These are phyloP conservation scores for Parnassius glacialis DNA, from an alignment of 2,888 invertebrate species.

Conservation along the genomic window DNA sequence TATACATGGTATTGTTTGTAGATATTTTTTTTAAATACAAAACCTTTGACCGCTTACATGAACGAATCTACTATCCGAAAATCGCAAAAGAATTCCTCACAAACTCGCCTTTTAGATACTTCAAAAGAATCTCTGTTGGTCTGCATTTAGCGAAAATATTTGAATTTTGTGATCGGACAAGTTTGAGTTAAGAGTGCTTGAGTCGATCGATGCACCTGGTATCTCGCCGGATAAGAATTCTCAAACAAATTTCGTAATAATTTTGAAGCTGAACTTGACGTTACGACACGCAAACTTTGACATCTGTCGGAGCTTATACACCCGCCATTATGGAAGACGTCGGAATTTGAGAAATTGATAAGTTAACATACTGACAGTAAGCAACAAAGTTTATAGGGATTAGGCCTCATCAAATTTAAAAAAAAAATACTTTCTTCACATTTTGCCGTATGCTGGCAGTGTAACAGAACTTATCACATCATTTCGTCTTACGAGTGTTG, in stretches of 20 bases:
- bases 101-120: conserved; percentile 45
- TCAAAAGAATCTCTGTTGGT: conserved; percentile 52
- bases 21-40: neutral
- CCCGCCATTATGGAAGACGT: conserved; percentile 24
- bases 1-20: too few species aligned
- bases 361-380: conserved; percentile 14
- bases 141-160: conserved; percentile 65
- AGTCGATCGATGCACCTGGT: conserved; percentile 52
- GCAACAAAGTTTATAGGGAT: conserved; percentile 8
- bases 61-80: conserved; percentile 41
- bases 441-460: neutral
- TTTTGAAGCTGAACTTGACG: conserved; percentile 40
- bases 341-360: conserved; percentile 25
- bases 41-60: conserved; percentile 36
- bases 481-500: too few species aligned
- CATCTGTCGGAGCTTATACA: conserved; percentile 43
- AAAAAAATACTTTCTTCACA: neutral
- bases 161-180: conserved; percentile 58
- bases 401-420: neutral
- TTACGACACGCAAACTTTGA: conserved; percentile 41
- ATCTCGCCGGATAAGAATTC: conserved; percentile 39
- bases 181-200: conserved; percentile 37
- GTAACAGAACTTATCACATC: too few species aligned
- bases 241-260: conserved; percentile 48
- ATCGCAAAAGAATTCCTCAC: conserved; percentile 43